Base-by-base conservation (phyloP, 23 tunicate genomes). In the Styela plicata region DNA sequence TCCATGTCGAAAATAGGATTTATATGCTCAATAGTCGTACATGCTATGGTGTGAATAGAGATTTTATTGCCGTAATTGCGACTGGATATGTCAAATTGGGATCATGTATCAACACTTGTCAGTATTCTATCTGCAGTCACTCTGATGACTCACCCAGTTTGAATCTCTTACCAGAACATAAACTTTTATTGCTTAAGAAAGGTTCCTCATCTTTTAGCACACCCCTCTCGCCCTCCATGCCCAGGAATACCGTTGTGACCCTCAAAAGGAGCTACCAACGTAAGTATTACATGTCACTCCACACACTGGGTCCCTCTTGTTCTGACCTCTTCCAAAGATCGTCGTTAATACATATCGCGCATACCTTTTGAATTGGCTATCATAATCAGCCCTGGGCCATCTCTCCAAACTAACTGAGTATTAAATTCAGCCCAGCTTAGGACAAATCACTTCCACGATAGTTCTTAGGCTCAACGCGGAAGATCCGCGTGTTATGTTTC, bases 201-300 rank as follows among this genome's bases (percentile, higher is more conserved):
- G 88, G 0, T 80, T 74, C 44, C 57, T 33, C 33, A 19, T 36
- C n/a, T n/a, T n/a, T n/a, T n/a, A n/a, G n/a, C n/a, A n/a, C n/a
- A n/a, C n/a, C n/a, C n/a, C n/a, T n/a, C n/a, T 2, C 86, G 96
- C 77, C 24, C 23, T 2, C 82, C 83, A 31, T 63, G 82, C 24
- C 61, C 68, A 7, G 34, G 13, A 1, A 89, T 89, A 17, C 74
- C 65, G 26, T 90, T 69, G 63, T 76, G 85, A 27, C 29, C 21
- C 71, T 34, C 26, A 1, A 78, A 52, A 10, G 86, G 63, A 3
- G 21, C 52, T 24, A 1, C n/a, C 52, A 26, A 16, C 34, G 2
- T 92, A n/a, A n/a, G 97, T 64, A 23, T 20, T 30, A 36, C 27
- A 17, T 92, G 97, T 70, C 88, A 86, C 10, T 86, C 96, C 10